phyloP scores from a whole-genome alignment of 2,797 vertebrate species.

The Malurus leucopterus region DNA sequence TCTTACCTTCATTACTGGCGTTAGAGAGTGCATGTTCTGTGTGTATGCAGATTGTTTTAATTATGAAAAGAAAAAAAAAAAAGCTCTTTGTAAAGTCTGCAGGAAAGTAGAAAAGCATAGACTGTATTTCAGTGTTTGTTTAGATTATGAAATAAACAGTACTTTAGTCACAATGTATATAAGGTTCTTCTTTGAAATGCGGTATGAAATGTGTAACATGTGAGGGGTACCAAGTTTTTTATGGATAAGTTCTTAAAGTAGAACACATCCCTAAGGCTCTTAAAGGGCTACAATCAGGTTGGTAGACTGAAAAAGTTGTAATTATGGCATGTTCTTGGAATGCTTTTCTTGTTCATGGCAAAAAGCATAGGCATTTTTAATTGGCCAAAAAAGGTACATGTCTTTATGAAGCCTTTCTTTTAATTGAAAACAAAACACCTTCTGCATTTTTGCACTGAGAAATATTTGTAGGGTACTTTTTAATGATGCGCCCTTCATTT shows the following conservation, averaged over 20 bases:
- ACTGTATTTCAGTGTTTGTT: conserved; percentile 63
- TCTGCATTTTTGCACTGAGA: conserved; percentile 33
- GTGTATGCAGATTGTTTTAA: conserved; percentile 63
- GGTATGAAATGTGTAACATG: conserved; percentile 25
- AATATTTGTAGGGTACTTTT: background rate
- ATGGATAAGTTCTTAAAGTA: conserved; percentile 5
- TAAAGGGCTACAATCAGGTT: background rate
- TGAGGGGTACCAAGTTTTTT: conserved; percentile 40
- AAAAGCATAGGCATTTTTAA: background rate
- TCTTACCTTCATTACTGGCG: conserved; percentile 40
- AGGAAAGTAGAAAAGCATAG: conserved; percentile 64
- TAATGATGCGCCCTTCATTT: background rate
- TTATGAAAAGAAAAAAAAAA: conserved; percentile 26
- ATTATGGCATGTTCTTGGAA: conserved; percentile 2
- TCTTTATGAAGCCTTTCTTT: conserved; percentile 8
- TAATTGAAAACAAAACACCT: background rate
- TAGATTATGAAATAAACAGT: conserved; percentile 69
- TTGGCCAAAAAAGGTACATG: background rate
- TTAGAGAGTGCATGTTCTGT: conserved; percentile 65
- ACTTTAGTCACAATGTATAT: conserved; percentile 55
- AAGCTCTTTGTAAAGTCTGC: conserved; percentile 60
- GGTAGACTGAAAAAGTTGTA: background rate
- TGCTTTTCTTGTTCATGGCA: background rate
- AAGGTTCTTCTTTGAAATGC: conserved; percentile 59
- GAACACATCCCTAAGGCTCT: background rate